Evolutionary conservation across 2,797 vertebrate species (phyloP).

Genomic region (Melanogrammus aeglefinus): DNA sequence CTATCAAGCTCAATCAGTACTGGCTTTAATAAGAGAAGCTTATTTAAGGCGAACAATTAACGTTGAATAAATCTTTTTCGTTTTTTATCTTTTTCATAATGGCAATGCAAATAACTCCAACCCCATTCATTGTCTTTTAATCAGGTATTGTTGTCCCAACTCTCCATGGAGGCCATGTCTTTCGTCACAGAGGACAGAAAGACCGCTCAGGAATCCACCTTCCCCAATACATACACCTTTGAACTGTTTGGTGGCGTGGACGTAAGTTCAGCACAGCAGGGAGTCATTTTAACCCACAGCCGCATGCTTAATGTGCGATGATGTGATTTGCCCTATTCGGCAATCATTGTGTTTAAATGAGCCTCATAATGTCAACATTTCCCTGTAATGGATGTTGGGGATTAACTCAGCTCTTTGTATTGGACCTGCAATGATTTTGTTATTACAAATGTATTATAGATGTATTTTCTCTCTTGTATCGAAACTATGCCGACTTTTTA

Average conservation of each 20-base stretch:
- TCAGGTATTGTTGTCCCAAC: constrained; percentile 92
- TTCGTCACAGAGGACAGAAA: constrained; percentile 96
- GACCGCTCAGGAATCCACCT: constrained; percentile 88
- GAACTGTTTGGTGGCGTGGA: constrained; percentile 97
- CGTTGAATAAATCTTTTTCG: not conserved
- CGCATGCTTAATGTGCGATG: not conserved
- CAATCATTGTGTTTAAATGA: not conserved
- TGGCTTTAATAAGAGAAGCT: not conserved
- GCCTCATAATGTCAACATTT: not conserved
- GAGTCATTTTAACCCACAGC: not conserved
- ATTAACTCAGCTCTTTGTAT: not conserved
- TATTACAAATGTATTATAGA: not conserved
- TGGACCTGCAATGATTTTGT: not conserved
- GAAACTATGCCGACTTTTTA: not conserved
- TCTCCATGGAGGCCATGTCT: constrained; percentile 98
- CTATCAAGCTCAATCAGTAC: not conserved
- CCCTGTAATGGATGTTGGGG: not conserved
- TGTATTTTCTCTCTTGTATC: not conserved
- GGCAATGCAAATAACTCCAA: not conserved
- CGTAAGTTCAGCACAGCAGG: constrained; percentile 75
- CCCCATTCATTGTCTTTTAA: not conserved
- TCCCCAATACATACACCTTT: constrained; percentile 94
- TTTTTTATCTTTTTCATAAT: not conserved
- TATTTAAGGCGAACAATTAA: not conserved
- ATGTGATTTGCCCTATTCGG: not conserved